Evolutionary conservation across 2,888 invertebrate species (phyloP).

Genomic region (Chalcis sispes): DNA sequence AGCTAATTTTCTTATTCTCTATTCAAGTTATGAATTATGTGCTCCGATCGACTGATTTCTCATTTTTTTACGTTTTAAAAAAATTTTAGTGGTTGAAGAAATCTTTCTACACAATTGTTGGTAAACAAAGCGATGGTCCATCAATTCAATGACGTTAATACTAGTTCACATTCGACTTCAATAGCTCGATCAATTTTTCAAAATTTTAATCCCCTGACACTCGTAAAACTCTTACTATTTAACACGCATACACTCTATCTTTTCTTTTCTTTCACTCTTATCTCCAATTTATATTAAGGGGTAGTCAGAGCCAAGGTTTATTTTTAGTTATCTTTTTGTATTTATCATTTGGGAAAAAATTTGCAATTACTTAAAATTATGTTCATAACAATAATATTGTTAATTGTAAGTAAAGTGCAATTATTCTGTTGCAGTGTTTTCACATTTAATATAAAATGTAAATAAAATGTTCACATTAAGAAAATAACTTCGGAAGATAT

Average conservation of each 20-base stretch:
- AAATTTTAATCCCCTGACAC: conserved; percentile 50
- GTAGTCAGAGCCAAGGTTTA: too few relatives aligned
- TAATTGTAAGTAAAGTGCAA: too few relatives aligned
- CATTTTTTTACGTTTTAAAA: conserved; percentile 32
- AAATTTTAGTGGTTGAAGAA: conserved; percentile 45
- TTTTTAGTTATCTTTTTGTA: too few relatives aligned
- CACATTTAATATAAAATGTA: too few relatives aligned
- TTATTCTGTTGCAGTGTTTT: too few relatives aligned
- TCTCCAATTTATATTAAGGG: conserved; percentile 39
- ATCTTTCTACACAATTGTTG: conserved; percentile 48
- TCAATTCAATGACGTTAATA: conserved; percentile 49
- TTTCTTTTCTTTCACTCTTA: conserved; percentile 48
- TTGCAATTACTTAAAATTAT: too few relatives aligned
- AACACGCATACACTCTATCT: conserved; percentile 50
- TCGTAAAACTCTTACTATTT: conserved; percentile 52
- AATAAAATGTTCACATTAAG: too few relatives aligned
- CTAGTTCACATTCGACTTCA: conserved; percentile 47
- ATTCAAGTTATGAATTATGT: conserved; percentile 48
- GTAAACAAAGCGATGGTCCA: conserved; percentile 53
- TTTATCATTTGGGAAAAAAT: too few relatives aligned
- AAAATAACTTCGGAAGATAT: too few relatives aligned
- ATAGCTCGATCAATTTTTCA: conserved; percentile 46
- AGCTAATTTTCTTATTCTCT: conserved; percentile 39
- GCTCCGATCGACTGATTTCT: conserved; percentile 36
- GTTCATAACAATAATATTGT: too few relatives aligned